Conservation (phyloP, 2,797 vertebrate species). For the Chaetodon trifasciatus region DNA sequence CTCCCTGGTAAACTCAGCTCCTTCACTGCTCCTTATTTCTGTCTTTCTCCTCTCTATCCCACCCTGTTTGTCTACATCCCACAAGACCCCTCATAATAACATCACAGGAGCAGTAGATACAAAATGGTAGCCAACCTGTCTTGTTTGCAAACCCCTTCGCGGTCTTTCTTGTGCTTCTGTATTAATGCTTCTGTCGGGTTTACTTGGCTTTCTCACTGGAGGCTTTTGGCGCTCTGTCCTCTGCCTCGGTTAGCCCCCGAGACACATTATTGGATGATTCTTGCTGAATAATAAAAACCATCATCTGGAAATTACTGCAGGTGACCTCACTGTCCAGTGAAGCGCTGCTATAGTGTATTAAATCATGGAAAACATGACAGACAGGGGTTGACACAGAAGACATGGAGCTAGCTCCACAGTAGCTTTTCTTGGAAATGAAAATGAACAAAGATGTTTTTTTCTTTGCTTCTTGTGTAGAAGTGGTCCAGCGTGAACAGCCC, state of each 20-base stretch:
- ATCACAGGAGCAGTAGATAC: conserved; percentile 14
- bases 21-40: conserved; percentile 10
- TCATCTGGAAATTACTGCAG: conserved; percentile 63
- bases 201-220: conserved; percentile 39
- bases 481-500: conserved; percentile 98
- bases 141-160: conserved; percentile 23
- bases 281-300: conserved; percentile 66
- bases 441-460: not conserved
- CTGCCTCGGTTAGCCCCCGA: conserved; percentile 39
- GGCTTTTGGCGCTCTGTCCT: conserved; percentile 48
- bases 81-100: conserved; percentile 22
- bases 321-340: conserved; percentile 63
- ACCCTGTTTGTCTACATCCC: conserved; percentile 28
- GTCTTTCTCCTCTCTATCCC: conserved; percentile 27
- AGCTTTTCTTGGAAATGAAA: conserved; percentile 5
- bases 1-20: conserved; percentile 12
- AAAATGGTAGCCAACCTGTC: conserved; percentile 1
- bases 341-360: conserved; percentile 49
- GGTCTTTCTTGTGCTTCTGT: not conserved
- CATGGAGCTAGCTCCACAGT: not conserved
- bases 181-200: conserved; percentile 31
- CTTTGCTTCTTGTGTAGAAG: conserved; percentile 83
- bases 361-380: conserved; percentile 68
- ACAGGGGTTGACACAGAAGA: conserved; percentile 15
- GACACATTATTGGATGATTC: conserved; percentile 56